Evolutionary conservation across 2,888 invertebrate species (phyloP).

Genomic region (Thymelicus lineola): DNA sequence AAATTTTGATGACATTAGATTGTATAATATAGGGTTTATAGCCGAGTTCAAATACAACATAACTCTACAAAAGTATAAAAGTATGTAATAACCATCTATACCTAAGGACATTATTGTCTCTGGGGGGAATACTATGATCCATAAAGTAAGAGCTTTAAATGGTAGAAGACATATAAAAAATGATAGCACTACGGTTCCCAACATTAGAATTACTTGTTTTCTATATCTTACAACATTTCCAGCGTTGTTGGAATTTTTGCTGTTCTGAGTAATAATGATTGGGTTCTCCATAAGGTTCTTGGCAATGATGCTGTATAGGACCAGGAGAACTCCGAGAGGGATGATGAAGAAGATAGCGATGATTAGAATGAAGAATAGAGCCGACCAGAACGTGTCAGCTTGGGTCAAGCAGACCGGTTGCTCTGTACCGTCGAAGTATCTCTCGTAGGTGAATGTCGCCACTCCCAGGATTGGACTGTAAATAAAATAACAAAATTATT

Average conservation of each 20-base stretch:
- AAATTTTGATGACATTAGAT: conserved; percentile 96
- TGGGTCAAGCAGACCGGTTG: conserved; percentile 93
- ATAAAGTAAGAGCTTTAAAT: conserved; percentile 94
- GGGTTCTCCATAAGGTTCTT: conserved; percentile 93
- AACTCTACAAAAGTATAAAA: conserved; percentile 93
- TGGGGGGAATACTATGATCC: conserved; percentile 92
- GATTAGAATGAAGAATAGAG: conserved; percentile 91
- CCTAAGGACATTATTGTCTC: conserved; percentile 89
- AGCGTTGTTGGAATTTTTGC: conserved; percentile 73
- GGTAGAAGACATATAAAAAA: conserved; percentile 96
- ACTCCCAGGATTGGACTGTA: conserved; percentile 94
- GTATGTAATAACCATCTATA: conserved; percentile 92
- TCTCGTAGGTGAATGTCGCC: conserved; percentile 89
- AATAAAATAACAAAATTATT: conserved; percentile 48
- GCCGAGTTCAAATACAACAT: conserved; percentile 96
- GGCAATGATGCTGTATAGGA: conserved; percentile 94
- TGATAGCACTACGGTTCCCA: conserved; percentile 94
- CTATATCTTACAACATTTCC: conserved; percentile 89
- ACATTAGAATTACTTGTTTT: conserved; percentile 94
- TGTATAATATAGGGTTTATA: conserved; percentile 96
- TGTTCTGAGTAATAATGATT: conserved; percentile 87
- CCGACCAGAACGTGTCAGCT: conserved; percentile 91
- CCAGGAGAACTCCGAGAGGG: conserved; percentile 91
- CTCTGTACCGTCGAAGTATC: conserved; percentile 89
- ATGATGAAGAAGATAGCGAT: conserved; percentile 94